Base-by-base conservation (phyloP, 2,797 vertebrate genomes). In the Enteromius unitaeniatus region DNA sequence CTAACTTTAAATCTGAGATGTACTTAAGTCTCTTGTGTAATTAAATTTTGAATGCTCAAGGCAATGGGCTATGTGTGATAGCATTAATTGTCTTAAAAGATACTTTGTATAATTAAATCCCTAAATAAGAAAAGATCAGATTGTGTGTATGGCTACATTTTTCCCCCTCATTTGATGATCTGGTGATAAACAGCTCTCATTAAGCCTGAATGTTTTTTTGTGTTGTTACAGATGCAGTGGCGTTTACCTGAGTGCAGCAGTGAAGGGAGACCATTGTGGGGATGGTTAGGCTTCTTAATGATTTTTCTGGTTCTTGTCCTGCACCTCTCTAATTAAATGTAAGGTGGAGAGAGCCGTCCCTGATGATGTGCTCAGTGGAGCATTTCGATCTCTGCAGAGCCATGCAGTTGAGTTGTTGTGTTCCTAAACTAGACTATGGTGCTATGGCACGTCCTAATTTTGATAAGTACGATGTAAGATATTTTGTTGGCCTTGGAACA, bases 231-330 rank as follows among this genome's bases (percentile, higher is more conserved):
- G 70, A 45, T 73, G 45, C 10, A 19, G 45, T 49, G 31, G 26
- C 4, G 26, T 73, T 73, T 51, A 19, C 15, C 70, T 31, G 45
- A 37, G 47, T 55, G 28, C 19, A 53, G 72, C 19, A 53, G 49
- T 34, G 17, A 74, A 37, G 47, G 31, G 45, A n/a, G 49, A n/a
- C 28, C 19, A n/a, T 34, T 74, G 49, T 55, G 34, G 51, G 49
- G 28, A 75, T 75, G 26, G 45, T 74, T 31, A 51, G n/a, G 42
- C n/a, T 47, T 40, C 42, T 70, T 47, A 70, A 47, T 47, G 69
- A 31, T 49, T 72, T 72, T 72, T 17, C 26, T 67, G 17, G 64
- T 67, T 37, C 64, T 67, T 69, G 34, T 45, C 67, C 67, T 75
- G 72, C 3, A 53, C 26, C 28, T 37, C 19, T 75, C n/a, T 10